phyloP scores from a whole-genome alignment of 1,140 invertebrate genomes.

The Caenorhabditis brenneri region DNA sequence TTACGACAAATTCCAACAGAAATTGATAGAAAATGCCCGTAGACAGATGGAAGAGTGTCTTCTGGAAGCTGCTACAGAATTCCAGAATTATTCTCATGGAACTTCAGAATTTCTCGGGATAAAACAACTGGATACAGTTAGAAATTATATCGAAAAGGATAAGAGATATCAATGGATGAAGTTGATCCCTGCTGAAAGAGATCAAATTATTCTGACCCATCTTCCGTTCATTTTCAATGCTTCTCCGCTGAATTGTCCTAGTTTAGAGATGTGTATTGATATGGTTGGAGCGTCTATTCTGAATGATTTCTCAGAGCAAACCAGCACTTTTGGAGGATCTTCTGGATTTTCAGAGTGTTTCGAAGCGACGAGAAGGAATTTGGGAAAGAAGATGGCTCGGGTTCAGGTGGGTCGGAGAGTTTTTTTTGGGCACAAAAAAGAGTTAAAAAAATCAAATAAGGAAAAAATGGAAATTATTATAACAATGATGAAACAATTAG shows the following conservation, averaged over 20 bases:
- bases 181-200: neutral
- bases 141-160: neutral
- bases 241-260: neutral
- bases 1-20: constrained; percentile 7
- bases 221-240: constrained; percentile 11
- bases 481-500: no score
- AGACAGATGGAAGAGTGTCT: neutral
- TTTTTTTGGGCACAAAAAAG: no score
- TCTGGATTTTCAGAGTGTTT: constrained; percentile 25
- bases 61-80: neutral
- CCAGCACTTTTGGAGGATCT: neutral
- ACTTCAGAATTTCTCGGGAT: neutral
- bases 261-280: constrained; percentile 4
- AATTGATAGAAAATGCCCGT: neutral
- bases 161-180: constrained; percentile 18
- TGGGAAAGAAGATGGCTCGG: neutral
- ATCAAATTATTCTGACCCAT: neutral
- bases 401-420: neutral
- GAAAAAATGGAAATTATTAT: no score
- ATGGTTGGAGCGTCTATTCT: neutral
- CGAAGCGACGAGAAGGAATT: constrained; percentile 13
- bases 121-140: neutral
- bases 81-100: no score
- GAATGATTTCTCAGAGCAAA: constrained; percentile 26
- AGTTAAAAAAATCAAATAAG: no score